Evolutionary conservation across 2,113 vertebrate species (phyloP).

Genomic region (Ciconia boyciana): DNA sequence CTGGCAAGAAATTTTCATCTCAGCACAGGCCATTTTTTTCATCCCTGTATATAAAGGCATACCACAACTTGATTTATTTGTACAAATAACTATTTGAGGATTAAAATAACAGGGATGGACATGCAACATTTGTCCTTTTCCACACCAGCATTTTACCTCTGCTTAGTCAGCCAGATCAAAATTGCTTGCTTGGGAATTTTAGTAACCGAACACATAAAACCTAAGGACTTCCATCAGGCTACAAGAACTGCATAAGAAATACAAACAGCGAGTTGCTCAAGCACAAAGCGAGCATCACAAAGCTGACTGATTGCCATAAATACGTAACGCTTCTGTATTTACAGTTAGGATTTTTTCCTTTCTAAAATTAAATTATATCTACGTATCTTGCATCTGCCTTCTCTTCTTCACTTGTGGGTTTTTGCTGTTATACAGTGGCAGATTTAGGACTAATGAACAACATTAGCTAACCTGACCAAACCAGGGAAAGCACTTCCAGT

Average conservation of each 20-base stretch:
- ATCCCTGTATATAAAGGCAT: background rate
- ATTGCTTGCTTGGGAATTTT: background rate
- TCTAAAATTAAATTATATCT: background rate
- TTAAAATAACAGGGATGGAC: background rate
- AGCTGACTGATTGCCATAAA: background rate
- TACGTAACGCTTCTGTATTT: background rate
- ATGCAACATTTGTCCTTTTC: background rate
- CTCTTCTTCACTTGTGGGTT: background rate
- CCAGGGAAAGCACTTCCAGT: background rate
- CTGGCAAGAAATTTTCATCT: background rate
- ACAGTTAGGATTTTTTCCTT: background rate
- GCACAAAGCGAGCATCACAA: background rate
- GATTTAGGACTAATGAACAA: background rate
- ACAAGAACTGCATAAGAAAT: background rate
- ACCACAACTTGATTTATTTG: background rate
- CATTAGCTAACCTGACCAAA: background rate
- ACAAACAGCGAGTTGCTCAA: background rate
- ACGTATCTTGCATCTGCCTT: background rate
- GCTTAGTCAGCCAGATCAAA: background rate
- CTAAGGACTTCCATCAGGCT: background rate
- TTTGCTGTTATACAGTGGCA: background rate
- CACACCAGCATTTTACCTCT: background rate
- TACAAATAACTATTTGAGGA: background rate
- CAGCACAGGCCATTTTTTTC: background rate
- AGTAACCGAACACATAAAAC: background rate